These are phyloP conservation scores for Opisthograptis luteolata DNA, from an alignment of 2,888 invertebrate genomes.

Conservation along the genomic window DNA sequence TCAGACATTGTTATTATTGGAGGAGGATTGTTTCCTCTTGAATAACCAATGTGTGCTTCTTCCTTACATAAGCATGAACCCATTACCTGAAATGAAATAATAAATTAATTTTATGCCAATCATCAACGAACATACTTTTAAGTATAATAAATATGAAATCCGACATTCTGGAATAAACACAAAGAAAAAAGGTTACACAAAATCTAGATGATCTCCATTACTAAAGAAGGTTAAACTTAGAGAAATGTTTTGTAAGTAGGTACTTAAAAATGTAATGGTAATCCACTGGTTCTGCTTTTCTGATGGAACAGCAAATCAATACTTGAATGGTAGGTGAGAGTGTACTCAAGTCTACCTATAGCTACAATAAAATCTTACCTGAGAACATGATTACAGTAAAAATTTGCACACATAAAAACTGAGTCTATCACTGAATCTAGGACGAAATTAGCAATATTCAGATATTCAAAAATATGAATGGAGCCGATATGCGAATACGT, in stretches of 20 bases:
- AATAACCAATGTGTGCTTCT: not conserved
- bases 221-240: too few species aligned
- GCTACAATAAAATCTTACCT: not conserved
- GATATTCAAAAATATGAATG: not conserved
- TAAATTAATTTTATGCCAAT: not conserved
- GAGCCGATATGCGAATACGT: not conserved
- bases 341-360: not conserved
- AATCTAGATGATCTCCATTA: too few species aligned
- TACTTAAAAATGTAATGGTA: too few species aligned
- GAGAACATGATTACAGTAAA: not conserved
- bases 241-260: too few species aligned
- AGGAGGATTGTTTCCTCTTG: not conserved
- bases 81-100: slow-evolving; percentile 16
- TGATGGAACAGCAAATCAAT: too few species aligned
- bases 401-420: not conserved
- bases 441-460: not conserved
- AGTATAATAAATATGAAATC: too few species aligned
- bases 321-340: too few species aligned
- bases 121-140: too few species aligned
- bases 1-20: too few species aligned
- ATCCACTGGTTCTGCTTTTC: too few species aligned
- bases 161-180: too few species aligned
- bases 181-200: too few species aligned
- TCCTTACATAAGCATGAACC: slow-evolving; percentile 16
- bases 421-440: not conserved